Evolutionary conservation across 2,888 invertebrate species (phyloP).

Genomic region (Thera obeliscata): DNA sequence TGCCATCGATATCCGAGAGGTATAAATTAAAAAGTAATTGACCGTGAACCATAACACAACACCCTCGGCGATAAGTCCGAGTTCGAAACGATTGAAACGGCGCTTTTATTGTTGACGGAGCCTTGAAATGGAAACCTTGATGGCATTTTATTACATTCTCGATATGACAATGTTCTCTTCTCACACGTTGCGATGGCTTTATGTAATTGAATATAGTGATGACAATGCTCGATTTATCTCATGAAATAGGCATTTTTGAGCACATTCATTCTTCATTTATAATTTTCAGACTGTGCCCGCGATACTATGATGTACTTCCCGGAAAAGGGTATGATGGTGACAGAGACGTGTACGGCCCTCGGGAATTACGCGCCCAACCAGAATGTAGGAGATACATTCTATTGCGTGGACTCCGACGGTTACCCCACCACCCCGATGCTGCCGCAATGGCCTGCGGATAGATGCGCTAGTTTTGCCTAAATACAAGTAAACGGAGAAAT

Average conservation of each 20-base stretch:
- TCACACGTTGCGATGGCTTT: slow-evolving; percentile 9
- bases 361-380: slow-evolving; percentile 86
- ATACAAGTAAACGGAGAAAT: not conserved
- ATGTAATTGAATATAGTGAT: slow-evolving; percentile 24
- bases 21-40: slow-evolving; percentile 44
- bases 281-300: slow-evolving; percentile 85
- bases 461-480: slow-evolving; percentile 48
- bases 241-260: slow-evolving; percentile 1
- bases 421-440: slow-evolving; percentile 63
- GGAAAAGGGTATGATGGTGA: slow-evolving; percentile 73
- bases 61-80: slow-evolving; percentile 47
- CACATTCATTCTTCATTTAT: slow-evolving; percentile 1
- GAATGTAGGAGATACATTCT: slow-evolving; percentile 75
- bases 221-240: slow-evolving; percentile 22
- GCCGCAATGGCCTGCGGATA: slow-evolving; percentile 52
- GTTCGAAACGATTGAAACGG: slow-evolving; percentile 43
- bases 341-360: slow-evolving; percentile 77
- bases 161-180: slow-evolving; percentile 15
- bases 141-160: slow-evolving; percentile 39
- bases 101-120: slow-evolving; percentile 45
- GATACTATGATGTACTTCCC: slow-evolving; percentile 81
- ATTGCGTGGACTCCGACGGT: slow-evolving; percentile 86
- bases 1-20: slow-evolving; percentile 30
- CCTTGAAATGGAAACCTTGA: slow-evolving; percentile 50
- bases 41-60: slow-evolving; percentile 50